Conservation (phyloP, 2,888 invertebrate genomes). For the Trachelus stipa region DNA sequence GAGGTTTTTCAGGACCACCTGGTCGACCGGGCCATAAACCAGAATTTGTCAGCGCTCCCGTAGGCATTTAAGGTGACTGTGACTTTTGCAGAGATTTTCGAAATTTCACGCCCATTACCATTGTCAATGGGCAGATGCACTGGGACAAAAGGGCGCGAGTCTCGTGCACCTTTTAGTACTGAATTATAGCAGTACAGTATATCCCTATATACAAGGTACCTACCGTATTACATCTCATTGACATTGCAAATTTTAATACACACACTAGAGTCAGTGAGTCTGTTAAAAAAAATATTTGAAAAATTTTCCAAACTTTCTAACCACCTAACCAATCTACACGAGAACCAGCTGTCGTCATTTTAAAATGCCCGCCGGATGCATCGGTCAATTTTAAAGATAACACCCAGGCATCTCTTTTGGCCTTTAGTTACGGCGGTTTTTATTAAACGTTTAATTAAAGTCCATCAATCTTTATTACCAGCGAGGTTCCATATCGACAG, state of each 20-base stretch:
- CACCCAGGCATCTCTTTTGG: neutral
- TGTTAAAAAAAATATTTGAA: neutral
- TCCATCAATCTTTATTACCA: conserved; percentile 64
- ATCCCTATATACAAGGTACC: neutral
- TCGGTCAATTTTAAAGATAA: neutral
- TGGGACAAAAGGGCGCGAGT: conserved; percentile 46
- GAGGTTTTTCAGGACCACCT: conserved; percentile 36
- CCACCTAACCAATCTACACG: neutral
- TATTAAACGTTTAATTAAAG: conserved; percentile 58
- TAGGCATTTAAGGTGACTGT: conserved; percentile 19
- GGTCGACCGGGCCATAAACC: conserved; percentile 49
- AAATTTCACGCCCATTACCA: conserved; percentile 65
- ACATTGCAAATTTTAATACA: neutral
- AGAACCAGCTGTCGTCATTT: neutral
- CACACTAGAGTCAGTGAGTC: neutral
- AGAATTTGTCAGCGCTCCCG: conserved; percentile 60
- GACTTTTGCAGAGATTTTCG: conserved; percentile 49
- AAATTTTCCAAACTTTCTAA: neutral
- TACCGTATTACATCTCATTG: neutral
- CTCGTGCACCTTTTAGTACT: conserved; percentile 37
- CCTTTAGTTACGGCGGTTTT: conserved; percentile 29
- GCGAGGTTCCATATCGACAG: conserved; percentile 58
- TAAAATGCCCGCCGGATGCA: neutral
- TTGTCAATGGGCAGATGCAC: conserved; percentile 59
- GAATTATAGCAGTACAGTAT: neutral